Base-by-base conservation (phyloP, 2,888 invertebrate species). In the Pachydiplax longipennis region DNA sequence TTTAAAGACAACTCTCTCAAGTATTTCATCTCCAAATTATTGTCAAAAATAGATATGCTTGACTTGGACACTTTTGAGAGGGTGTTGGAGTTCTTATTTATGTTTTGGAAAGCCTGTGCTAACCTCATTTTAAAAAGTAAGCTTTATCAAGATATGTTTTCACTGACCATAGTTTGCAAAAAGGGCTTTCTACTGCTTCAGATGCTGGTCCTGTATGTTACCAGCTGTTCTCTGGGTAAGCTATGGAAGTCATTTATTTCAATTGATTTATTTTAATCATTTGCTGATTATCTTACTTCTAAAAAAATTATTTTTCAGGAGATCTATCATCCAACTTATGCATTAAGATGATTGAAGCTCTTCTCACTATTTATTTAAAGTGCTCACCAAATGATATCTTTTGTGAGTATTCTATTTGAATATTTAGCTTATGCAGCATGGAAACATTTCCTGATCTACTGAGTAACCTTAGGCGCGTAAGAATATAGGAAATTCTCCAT, bases 91-190 rank as follows among this genome's bases (percentile, higher is more conserved):
- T 82, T 44, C 40, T 83, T 83, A 13, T 81, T 94, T 91, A 94
- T 94, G 80, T 95, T 95, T 91, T 95, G 95, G 95, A 94, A 94
- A 93, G 94, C 94, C 2, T 95, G 95, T 92, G 95, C 95, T 6
- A 93, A 93, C 12, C 92, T 96, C 81, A 95, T 95, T 25, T 31
- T 48, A 90, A 95, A 95, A 93, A 95, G 95, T 91, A 95, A 96
- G 0, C 93, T 94, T 93, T 95, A 96, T 92, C 94, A 96, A 1
- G 92, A 93, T 92, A 93, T 94, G 92, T 93, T 95, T 91, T 94
- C 94, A 25, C 93, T 93, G 37, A 94, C 95, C 93, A 90, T 92
- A 0, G 94, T 94, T 92, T 93, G 94, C 91, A 91, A 93, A 91
- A 94, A 94, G 92, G 94, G 94, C 91, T 94, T 93, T 91, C 94